These are phyloP conservation scores for Tethya wilhelma DNA, from an alignment of 37 sponge, comb jelly and placozoan genomes.

Conservation along the genomic window DNA sequence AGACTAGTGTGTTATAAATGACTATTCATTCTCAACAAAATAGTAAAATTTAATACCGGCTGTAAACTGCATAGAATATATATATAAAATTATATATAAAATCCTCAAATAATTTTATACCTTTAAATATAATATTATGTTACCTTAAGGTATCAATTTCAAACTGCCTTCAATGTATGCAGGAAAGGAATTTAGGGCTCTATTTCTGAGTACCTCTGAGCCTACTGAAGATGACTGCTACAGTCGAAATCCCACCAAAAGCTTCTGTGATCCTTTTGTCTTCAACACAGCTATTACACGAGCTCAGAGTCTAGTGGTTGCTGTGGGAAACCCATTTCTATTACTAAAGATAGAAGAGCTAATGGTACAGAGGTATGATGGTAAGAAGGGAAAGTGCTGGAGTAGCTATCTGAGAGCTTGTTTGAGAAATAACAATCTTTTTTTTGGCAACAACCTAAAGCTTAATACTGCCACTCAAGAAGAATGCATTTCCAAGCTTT, in stretches of 20 bases:
- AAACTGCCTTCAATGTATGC: too few relatives aligned
- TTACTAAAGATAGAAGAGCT: slow-evolving; percentile 49
- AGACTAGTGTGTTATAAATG: too few relatives aligned
- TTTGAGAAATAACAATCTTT: slow-evolving; percentile 8
- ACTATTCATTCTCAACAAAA: too few relatives aligned
- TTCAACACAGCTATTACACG: slow-evolving; percentile 78
- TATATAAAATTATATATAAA: too few relatives aligned
- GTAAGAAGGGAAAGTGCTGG: slow-evolving; percentile 23
- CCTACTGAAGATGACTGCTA: slow-evolving; percentile 35
- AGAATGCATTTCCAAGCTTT: too few relatives aligned
- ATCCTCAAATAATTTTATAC: too few relatives aligned
- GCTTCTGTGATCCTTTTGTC: slow-evolving; percentile 59
- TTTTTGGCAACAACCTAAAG: not conserved
- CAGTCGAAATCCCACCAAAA: slow-evolving; percentile 59
- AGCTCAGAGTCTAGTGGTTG: slow-evolving; percentile 64
- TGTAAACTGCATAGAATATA: too few relatives aligned
- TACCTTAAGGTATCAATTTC: too few relatives aligned
- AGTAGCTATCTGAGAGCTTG: slow-evolving; percentile 43
- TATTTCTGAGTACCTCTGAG: slow-evolving; percentile 69
- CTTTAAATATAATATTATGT: too few relatives aligned
- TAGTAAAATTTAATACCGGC: too few relatives aligned
- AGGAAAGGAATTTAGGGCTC: slow-evolving; percentile 57
- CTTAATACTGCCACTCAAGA: not conserved
- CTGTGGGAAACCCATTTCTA: slow-evolving; percentile 71
- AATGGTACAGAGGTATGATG: slow-evolving; percentile 36